phyloP scores from a whole-genome alignment of 2,888 invertebrate genomes.

The Pelosia muscerda region DNA sequence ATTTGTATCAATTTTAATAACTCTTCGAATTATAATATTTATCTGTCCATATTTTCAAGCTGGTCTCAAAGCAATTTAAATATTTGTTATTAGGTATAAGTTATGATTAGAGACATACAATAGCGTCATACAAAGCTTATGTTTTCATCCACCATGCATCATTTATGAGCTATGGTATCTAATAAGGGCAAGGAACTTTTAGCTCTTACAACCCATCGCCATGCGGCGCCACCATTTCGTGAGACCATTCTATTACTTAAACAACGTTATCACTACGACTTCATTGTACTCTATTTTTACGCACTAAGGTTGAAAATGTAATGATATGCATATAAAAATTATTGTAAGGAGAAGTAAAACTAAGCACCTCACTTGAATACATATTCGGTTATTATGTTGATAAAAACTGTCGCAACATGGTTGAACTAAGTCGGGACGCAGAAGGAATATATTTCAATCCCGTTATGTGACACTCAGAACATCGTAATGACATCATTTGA shows the following conservation, averaged over 20 bases:
- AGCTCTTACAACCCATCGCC: slow-evolving; percentile 59
- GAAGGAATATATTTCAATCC: slow-evolving; percentile 56
- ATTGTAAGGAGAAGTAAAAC: slow-evolving; percentile 54
- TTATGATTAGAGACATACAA: slow-evolving; percentile 40
- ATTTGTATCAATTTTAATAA: background rate
- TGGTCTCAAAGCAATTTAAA: slow-evolving; percentile 15
- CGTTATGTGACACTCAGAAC: slow-evolving; percentile 53
- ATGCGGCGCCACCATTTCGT: slow-evolving; percentile 67
- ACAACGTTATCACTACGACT: slow-evolving; percentile 43
- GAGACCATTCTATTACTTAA: slow-evolving; percentile 65
- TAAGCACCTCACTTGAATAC: slow-evolving; percentile 76
- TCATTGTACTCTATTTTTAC: slow-evolving; percentile 48
- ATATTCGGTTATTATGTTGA: slow-evolving; percentile 81
- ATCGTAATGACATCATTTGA: slow-evolving; percentile 49
- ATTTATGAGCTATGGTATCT: slow-evolving; percentile 58
- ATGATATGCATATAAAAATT: slow-evolving; percentile 23
- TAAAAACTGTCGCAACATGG: slow-evolving; percentile 74
- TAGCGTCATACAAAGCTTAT: slow-evolving; percentile 56
- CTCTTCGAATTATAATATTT: background rate
- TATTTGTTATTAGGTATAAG: background rate
- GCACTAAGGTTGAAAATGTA: slow-evolving; percentile 54
- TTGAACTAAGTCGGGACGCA: slow-evolving; percentile 64
- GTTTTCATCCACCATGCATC: slow-evolving; percentile 61
- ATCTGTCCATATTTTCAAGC: background rate
- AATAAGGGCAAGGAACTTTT: slow-evolving; percentile 61